Evolutionary conservation across 1,140 invertebrate genomes (phyloP).

Genomic region (Drosophila carrolli): DNA sequence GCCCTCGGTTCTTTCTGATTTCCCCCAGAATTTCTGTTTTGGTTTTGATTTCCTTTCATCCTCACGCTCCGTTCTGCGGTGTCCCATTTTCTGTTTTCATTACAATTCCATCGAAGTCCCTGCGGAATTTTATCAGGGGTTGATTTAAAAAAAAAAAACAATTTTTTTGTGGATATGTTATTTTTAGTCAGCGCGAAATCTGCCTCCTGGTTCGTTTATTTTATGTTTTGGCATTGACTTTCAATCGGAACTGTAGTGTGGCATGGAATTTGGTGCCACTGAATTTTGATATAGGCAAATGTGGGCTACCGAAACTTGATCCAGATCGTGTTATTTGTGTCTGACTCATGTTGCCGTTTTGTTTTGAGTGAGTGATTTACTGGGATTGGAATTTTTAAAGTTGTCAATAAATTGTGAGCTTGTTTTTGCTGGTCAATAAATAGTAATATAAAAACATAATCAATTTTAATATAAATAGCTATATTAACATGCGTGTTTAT

Average conservation of each 20-base stretch:
- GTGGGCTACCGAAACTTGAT: constrained; percentile 9
- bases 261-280: not conserved
- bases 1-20: constrained; percentile 13
- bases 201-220: constrained; percentile 11
- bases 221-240: constrained; percentile 30
- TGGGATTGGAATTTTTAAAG: too few species aligned
- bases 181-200: constrained; percentile 66
- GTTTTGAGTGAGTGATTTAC: not conserved
- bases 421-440: too few species aligned
- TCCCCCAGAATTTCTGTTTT: constrained; percentile 27
- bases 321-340: not conserved
- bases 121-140: constrained; percentile 11
- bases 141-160: constrained; percentile 22
- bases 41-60: constrained; percentile 59
- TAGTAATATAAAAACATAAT: too few species aligned
- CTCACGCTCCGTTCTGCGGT: constrained; percentile 25
- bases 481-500: too few species aligned
- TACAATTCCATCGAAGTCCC: constrained; percentile 55
- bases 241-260: not conserved
- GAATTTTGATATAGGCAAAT: not conserved
- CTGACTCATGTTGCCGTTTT: not conserved
- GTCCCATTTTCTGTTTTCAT: constrained; percentile 56
- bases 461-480: too few species aligned
- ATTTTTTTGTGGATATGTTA: constrained; percentile 32
- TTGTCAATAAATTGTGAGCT: too few species aligned